phyloP scores from a whole-genome alignment of 1,140 invertebrate species.

The Homalodisca vitripennis region DNA sequence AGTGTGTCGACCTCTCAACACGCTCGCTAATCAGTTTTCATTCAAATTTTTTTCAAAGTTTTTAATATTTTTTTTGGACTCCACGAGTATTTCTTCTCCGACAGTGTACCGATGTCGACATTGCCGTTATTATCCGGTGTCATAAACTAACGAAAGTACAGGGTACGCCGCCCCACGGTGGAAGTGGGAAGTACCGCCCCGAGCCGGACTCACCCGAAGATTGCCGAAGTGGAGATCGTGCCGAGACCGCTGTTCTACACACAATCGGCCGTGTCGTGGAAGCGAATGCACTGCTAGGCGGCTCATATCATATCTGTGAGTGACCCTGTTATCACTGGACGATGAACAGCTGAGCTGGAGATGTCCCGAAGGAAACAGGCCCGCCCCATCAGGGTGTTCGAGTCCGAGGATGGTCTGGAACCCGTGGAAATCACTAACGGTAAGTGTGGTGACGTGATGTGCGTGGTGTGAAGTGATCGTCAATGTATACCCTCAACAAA shows the following conservation, averaged over 20 bases:
- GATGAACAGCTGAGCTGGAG: neutral
- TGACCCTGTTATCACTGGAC: neutral
- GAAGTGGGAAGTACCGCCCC: constrained; percentile 25
- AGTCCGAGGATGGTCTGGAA: constrained; percentile 2
- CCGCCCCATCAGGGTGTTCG: constrained; percentile 51
- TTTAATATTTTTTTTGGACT: neutral
- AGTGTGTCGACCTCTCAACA: neutral
- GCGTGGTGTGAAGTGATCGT: neutral
- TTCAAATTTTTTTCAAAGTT: no score
- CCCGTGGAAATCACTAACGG: neutral
- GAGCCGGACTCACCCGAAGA: constrained; percentile 8
- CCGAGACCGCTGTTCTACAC: constrained; percentile 5
- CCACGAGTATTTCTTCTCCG: no score
- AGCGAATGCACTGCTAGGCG: neutral
- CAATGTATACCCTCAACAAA: neutral
- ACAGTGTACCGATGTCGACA: no score
- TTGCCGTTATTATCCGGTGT: no score
- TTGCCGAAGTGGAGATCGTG: neutral
- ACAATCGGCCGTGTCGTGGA: neutral
- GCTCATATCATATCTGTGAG: neutral
- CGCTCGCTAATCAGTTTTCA: no score
- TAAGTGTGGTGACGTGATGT: neutral
- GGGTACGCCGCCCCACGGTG: constrained; percentile 30
- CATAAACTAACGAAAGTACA: no score
- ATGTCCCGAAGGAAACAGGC: constrained; percentile 63